A percentile compares a stretch with the other conserved stretches of the same genome.
Conservation (phyloP, 2,113 vertebrate species). For the Phoenicopterus ruber region DNA sequence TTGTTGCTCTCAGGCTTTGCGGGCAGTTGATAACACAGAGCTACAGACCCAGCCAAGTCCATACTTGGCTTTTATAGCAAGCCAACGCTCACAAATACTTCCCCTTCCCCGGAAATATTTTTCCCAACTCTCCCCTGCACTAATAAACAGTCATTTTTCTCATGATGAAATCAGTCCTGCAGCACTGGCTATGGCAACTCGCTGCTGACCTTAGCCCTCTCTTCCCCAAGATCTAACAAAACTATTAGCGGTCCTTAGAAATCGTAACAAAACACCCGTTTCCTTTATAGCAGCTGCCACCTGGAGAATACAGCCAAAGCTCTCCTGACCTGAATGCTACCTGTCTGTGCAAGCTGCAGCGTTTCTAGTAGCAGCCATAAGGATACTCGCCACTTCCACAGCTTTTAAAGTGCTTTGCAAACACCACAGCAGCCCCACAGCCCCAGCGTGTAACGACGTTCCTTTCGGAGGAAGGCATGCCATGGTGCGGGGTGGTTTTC, state of each 20-base stretch:
- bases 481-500: background rate
- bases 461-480: background rate
- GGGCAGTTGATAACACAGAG: background rate
- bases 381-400: background rate
- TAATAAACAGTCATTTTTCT: constrained; percentile 1
- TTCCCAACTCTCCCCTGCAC: background rate
- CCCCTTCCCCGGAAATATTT: background rate
- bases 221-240: background rate
- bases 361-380: background rate
- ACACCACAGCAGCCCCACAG: background rate
- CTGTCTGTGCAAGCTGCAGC: background rate
- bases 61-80: rapidly evolving
- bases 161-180: background rate
- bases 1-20: background rate
- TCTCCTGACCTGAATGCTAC: background rate
- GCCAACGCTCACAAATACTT: background rate
- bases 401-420: background rate
- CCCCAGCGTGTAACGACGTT: rapidly evolving
- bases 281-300: constrained; percentile 55
- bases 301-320: background rate
- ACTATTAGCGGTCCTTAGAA: background rate
- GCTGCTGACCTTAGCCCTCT: constrained; percentile 11
- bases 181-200: background rate
- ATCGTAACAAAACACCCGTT: constrained; percentile 9
- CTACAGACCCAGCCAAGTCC: background rate